Evolutionary conservation across 2,113 vertebrate species (phyloP), one percentile per base, ranked within the genome.

Genomic region (Odobenus rosmarus): DNA sequence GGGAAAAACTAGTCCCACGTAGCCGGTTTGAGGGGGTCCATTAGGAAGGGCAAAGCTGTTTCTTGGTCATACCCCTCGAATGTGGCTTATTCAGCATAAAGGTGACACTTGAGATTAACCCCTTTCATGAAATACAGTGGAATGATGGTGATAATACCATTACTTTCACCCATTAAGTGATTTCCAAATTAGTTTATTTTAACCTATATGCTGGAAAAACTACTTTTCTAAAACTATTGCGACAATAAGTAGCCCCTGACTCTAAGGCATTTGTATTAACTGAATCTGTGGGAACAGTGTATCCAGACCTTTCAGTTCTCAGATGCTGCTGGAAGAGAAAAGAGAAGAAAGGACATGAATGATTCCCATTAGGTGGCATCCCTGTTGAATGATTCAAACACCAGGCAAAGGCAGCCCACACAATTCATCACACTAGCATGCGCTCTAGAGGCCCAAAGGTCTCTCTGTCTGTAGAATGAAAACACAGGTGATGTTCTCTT

Each of bases 401-500:
- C 39, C 14, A 4, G 15, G 91, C 82, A 42, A 36, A 57, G 79
- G 87, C 33, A 19, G 42, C 39, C 33, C 59, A 85, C 51, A 71
- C n/a, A 64, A 51, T 67, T 88, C 59, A 79, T 72, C 92, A 82
- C 53, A 11, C 36, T 42, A 86, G 57, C 11, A 16, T 4, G 9
- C 4, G 11, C 26, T 59, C 64, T 31, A 19, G 39, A 76, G 46
- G 31, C 39, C 69, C 80, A 74, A 55, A 46, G 84, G 80, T 95
- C 95, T 96, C 95, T 96, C 91, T 92, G n/a, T 62, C 39, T 57
- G 42, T 51, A 72, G n/a, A 79, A 39, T 81, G 24, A 96, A 97
- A 95, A 87, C 79, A 77, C 62, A 67, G 24, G 53, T 51, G 62
- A 77, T 11, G 16, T 49, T 95, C 42, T 90, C 80, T 95, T 79